Evolutionary conservation across 2,888 invertebrate species (phyloP).

Genomic region (Hirtodrosophila cameraria): DNA sequence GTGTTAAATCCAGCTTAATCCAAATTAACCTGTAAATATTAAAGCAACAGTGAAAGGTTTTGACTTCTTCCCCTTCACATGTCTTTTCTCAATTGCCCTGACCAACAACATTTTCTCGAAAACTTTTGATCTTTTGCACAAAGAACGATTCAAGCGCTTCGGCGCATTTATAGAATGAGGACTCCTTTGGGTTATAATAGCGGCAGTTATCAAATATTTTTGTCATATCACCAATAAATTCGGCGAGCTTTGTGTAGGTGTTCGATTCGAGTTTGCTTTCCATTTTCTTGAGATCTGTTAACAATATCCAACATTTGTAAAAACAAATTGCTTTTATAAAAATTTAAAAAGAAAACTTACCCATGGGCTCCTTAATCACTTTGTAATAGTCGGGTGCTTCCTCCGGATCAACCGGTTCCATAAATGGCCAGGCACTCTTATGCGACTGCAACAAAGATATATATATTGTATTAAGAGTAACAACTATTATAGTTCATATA

Average conservation of each 20-base stretch:
- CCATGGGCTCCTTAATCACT: constrained; percentile 98
- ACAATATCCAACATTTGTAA: neutral
- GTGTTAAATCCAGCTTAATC: constrained; percentile 25
- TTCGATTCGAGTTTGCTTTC: constrained; percentile 93
- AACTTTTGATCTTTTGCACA: constrained; percentile 95
- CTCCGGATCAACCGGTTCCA: constrained; percentile 97
- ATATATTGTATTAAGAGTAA: neutral
- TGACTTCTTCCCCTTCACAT: too few species aligned
- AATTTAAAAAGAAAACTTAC: constrained; percentile 85
- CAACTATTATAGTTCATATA: neutral
- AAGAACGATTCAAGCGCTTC: constrained; percentile 97
- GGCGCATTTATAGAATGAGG: constrained; percentile 97
- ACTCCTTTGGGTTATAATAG: constrained; percentile 97
- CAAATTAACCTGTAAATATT: neutral
- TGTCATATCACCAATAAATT: constrained; percentile 98
- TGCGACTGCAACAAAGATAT: constrained; percentile 87
- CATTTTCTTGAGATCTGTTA: constrained; percentile 95
- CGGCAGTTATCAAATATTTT: constrained; percentile 99
- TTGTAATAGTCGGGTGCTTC: constrained; percentile 99
- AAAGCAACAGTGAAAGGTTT: constrained; percentile 17
- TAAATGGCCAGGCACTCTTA: constrained; percentile 99
- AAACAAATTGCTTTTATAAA: neutral
- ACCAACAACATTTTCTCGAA: constrained; percentile 91
- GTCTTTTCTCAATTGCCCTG: constrained; percentile 57
- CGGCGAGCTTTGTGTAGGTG: constrained; percentile 93